These are phyloP conservation scores for Scortum barcoo DNA, from an alignment of 2,113 vertebrate species.

Conservation along the genomic window DNA sequence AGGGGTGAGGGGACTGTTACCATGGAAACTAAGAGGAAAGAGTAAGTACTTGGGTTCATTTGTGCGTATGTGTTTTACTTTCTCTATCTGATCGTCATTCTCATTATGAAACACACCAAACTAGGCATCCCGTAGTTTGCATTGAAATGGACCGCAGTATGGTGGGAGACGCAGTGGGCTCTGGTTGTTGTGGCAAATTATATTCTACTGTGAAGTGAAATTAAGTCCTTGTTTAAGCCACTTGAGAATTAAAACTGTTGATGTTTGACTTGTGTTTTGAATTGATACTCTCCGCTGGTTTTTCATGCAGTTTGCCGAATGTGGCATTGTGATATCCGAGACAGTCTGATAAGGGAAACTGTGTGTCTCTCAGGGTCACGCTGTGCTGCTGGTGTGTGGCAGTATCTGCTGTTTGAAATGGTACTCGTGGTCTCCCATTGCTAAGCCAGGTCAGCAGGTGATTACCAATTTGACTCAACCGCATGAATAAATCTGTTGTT, in stretches of 20 bases:
- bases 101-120: neutral
- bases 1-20: slow-evolving; percentile 63
- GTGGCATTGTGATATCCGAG: neutral
- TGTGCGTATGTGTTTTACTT: slow-evolving; percentile 23
- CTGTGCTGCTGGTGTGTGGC: slow-evolving; percentile 25
- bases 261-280: slow-evolving; percentile 7
- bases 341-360: slow-evolving; percentile 30
- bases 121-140: neutral
- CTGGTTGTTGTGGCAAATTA: slow-evolving; percentile 8
- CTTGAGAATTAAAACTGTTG: slow-evolving; percentile 12
- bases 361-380: slow-evolving; percentile 31
- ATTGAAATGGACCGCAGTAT: neutral
- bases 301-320: slow-evolving; percentile 4
- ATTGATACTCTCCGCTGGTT: neutral
- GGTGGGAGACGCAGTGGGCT: neutral
- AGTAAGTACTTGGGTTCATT: slow-evolving; percentile 41
- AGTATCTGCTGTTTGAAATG: slow-evolving; percentile 33
- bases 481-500: slow-evolving; percentile 48
- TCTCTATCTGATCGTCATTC: slow-evolving; percentile 15
- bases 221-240: neutral
- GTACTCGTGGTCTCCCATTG: slow-evolving; percentile 65
- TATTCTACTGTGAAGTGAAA: neutral
- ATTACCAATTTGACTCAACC: neutral
- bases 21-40: slow-evolving; percentile 63
- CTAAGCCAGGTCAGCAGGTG: slow-evolving; percentile 66